Evolutionary conservation across 2,888 invertebrate species (phyloP).

Genomic region (Drosophila peninsularis): DNA sequence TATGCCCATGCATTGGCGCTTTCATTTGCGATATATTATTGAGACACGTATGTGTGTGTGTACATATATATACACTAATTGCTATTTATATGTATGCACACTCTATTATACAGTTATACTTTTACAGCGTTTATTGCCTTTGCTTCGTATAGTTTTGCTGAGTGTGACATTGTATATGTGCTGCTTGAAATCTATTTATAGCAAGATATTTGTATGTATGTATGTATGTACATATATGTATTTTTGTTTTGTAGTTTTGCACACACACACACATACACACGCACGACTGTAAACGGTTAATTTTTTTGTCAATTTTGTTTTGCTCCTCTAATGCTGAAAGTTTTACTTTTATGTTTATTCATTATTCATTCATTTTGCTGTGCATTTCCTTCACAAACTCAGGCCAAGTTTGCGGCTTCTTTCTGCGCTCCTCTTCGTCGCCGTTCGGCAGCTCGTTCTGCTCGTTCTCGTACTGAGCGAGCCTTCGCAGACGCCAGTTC

Average conservation of each 20-base stretch:
- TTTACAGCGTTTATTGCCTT: neutral
- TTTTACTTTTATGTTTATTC: neutral
- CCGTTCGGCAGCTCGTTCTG: constrained; percentile 4
- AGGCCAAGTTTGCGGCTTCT: constrained; percentile 15
- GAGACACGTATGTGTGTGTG: neutral
- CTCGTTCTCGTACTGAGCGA: constrained; percentile 56
- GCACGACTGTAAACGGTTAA: neutral
- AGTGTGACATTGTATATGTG: neutral
- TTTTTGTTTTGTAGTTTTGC: neutral
- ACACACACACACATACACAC: neutral
- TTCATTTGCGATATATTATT: neutral
- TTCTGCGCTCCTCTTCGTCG: neutral
- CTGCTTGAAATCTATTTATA: neutral
- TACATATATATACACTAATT: neutral
- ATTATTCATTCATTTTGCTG: neutral
- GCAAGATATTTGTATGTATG: neutral
- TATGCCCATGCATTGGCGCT: neutral
- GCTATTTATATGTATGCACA: neutral
- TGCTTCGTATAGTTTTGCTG: neutral
- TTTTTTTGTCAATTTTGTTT: neutral
- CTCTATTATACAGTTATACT: neutral
- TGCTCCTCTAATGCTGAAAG: neutral
- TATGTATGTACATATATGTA: too few species aligned
- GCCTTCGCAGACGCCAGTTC: constrained; percentile 45
- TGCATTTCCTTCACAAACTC: constrained; percentile 12